Evolutionary conservation across 1,140 invertebrate species (phyloP).

Genomic region (Tigriopus japonicus): DNA sequence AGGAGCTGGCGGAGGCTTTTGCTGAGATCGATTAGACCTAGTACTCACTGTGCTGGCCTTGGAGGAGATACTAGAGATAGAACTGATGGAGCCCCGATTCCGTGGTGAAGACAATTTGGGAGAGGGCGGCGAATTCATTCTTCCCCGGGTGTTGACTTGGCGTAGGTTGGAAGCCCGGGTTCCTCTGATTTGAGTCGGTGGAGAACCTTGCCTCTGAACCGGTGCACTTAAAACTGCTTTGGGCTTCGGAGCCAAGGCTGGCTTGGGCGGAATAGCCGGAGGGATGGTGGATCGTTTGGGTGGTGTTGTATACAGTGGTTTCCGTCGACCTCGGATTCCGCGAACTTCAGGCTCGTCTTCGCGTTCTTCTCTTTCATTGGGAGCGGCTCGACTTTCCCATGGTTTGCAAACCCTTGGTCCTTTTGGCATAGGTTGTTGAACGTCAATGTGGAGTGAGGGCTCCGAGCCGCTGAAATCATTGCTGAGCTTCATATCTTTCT

Average conservation of each 20-base stretch:
- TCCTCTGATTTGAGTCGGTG: background rate
- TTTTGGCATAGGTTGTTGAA: too few relatives aligned
- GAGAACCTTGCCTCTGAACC: background rate
- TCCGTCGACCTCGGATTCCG: constrained; percentile 1
- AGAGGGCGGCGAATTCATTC: background rate
- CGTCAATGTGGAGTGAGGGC: too few relatives aligned
- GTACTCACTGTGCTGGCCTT: background rate
- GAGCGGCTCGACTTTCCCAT: background rate
- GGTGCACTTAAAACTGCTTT: background rate
- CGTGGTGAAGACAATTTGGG: background rate
- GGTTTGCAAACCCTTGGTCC: constrained; percentile 10
- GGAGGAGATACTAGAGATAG: background rate
- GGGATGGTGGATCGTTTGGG: constrained; percentile 3
- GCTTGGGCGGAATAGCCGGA: constrained; percentile 9
- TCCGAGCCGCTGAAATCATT: background rate
- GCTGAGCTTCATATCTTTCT: background rate
- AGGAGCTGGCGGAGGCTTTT: background rate
- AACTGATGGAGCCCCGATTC: background rate
- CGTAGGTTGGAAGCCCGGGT: background rate
- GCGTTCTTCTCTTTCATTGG: background rate
- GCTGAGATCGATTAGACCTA: background rate
- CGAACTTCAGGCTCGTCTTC: background rate
- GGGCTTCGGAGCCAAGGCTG: background rate
- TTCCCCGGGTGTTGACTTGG: background rate
- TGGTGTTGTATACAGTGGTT: background rate